phyloP scores from a whole-genome alignment of 2,888 invertebrate species.

The Aspidiotus destructor region DNA sequence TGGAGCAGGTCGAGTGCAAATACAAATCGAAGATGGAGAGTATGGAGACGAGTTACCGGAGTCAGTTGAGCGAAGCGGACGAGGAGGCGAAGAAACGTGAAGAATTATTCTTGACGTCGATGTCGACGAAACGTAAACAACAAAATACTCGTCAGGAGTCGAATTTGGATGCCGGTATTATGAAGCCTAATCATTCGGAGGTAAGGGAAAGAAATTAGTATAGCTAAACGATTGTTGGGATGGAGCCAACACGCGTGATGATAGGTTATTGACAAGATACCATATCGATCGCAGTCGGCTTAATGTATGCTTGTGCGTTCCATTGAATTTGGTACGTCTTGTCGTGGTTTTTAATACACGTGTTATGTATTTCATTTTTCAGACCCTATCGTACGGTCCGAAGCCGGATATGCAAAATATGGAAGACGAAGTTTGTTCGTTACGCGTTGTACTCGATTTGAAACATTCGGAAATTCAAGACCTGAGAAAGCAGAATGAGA shows the following conservation, averaged over 20 bases:
- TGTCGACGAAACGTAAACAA: constrained; percentile 14
- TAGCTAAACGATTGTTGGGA: no score
- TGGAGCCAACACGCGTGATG: no score
- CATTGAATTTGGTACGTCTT: no score
- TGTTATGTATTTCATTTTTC: no score
- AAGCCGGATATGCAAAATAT: constrained; percentile 40
- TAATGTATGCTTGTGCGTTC: no score
- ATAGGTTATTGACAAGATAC: no score
- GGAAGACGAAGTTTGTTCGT: constrained; percentile 67
- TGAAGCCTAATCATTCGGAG: neutral
- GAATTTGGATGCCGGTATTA: constrained; percentile 4
- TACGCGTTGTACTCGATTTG: constrained; percentile 78
- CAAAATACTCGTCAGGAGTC: neutral
- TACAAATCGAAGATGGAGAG: constrained; percentile 20
- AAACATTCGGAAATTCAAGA: constrained; percentile 76
- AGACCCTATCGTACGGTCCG: neutral
- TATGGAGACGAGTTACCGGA: constrained; percentile 14
- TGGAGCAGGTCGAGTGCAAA: constrained; percentile 14
- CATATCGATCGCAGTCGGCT: no score
- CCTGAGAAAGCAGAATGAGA: constrained; percentile 59
- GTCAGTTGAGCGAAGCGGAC: constrained; percentile 14
- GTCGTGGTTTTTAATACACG: no score
- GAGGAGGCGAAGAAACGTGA: constrained; percentile 21
- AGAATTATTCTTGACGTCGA: constrained; percentile 22
- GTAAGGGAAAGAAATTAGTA: neutral